These are phyloP conservation scores for Stegodyphus dumicola DNA, from an alignment of 1,140 invertebrate genomes.

Conservation along the genomic window DNA sequence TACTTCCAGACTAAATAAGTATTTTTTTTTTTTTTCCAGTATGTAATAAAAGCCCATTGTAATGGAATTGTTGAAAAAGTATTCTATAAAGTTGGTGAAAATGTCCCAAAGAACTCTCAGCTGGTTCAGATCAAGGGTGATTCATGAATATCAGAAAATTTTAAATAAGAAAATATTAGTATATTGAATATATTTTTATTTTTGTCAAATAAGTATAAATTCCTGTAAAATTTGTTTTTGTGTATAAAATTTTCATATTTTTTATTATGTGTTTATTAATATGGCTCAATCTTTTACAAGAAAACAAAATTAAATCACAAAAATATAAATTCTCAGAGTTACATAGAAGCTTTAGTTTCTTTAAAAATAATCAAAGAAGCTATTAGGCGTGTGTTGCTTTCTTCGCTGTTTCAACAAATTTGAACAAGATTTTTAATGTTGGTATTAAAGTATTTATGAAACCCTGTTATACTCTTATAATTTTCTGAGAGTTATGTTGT, in stretches of 20 bases:
- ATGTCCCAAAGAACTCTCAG: slow-evolving; percentile 80
- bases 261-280: no score
- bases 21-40: slow-evolving; percentile 70
- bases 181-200: not conserved
- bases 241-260: not conserved
- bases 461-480: no score
- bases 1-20: not conserved
- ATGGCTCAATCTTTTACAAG: no score
- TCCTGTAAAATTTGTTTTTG: not conserved
- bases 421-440: no score
- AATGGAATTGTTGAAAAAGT: slow-evolving; percentile 82
- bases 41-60: slow-evolving; percentile 84
- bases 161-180: not conserved
- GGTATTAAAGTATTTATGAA: no score
- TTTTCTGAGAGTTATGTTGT: no score
- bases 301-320: no score
- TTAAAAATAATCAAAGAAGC: no score
- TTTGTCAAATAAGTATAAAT: not conserved
- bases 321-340: no score
- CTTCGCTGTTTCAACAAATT: no score
- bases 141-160: not conserved
- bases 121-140: slow-evolving; percentile 72
- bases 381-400: no score
- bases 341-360: no score
- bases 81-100: slow-evolving; percentile 81